These are phyloP conservation scores for Chymomyza caudatula DNA, from an alignment of 2,888 invertebrate genomes.

Conservation along the genomic window DNA sequence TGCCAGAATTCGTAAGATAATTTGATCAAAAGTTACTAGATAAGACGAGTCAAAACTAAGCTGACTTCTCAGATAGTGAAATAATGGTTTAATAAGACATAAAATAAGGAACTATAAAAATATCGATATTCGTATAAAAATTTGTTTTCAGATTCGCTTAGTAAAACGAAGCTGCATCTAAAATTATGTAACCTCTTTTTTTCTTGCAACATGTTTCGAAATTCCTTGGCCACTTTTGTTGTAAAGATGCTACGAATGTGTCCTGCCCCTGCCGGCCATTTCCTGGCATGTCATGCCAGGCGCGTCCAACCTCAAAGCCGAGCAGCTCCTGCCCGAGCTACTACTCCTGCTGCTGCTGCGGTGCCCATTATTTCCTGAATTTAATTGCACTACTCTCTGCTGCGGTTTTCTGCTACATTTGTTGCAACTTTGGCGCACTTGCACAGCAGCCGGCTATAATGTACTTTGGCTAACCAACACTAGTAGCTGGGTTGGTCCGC, in stretches of 20 bases:
- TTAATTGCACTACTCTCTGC: slow-evolving; percentile 70
- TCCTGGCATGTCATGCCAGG: slow-evolving; percentile 30
- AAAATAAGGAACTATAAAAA: too few species aligned
- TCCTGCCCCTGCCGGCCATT: slow-evolving; percentile 41
- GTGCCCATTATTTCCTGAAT: slow-evolving; percentile 73
- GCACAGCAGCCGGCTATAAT: slow-evolving; percentile 2
- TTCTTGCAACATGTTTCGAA: slow-evolving; percentile 20
- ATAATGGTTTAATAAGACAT: too few species aligned
- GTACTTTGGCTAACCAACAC: slow-evolving; percentile 11
- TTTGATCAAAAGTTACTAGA: too few species aligned
- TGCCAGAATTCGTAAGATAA: too few species aligned
- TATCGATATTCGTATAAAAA: not conserved
- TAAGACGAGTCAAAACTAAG: too few species aligned
- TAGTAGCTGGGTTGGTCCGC: not conserved
- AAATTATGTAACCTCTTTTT: slow-evolving; percentile 13
- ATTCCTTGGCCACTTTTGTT: slow-evolving; percentile 20
- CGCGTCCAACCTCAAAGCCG: not conserved
- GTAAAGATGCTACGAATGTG: slow-evolving; percentile 46
- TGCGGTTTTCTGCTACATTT: slow-evolving; percentile 73
- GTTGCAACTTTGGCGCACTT: slow-evolving; percentile 51
- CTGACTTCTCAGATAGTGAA: too few species aligned
- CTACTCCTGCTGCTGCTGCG: slow-evolving; percentile 40
- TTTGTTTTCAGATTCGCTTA: not conserved
- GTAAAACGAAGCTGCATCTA: not conserved
- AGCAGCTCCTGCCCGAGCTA: slow-evolving; percentile 8